Base-by-base conservation (phyloP, 2,797 vertebrate species). In the Muscicapa striata region DNA sequence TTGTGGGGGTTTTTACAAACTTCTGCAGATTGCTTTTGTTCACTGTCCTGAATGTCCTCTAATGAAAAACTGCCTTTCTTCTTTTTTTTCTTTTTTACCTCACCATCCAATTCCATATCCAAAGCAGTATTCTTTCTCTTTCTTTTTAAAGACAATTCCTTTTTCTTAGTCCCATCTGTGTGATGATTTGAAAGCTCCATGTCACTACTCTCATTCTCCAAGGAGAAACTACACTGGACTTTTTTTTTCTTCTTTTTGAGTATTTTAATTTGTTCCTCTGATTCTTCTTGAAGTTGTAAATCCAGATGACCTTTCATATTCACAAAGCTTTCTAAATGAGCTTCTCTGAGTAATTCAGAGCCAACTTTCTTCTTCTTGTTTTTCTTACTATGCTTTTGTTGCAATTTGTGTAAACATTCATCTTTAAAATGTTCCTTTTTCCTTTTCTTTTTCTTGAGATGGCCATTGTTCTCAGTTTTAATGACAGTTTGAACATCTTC, bases 221-320 rank as follows among this genome's bases (percentile, higher is more conserved):
- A 52, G 19, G 21, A 84, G 23, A 48, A 89, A 88, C 5, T 14
- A 76, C 29, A 43, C 0, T 3, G 85, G 15, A 20, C 12, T 48
- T 87, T 72, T 80, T 93, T 95, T 4, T 89, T 94, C 87, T 94
- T 95, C 76, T 95, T 95, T 89, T 84, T 94, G 40, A 64, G 9
- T 51, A n/a, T 29, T 86, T 89, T 95, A 32, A 45, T 73, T 89
- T 75, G 64, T 75, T 88, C 43, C 69, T 84, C 76, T 36, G 51
- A n/a, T 63, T 83, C 49, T 78, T 80, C 76, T 48, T 85, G 27
- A 36, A 34, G 22, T n/a, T 91, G 72, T 46, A 87, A 88, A 91
- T 73, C 52, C 52, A 79, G 41, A 57, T 40, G 68, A 73, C 38
- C 27, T 30, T 34, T 84, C 68, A 40, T 32, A 52, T 27, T 66